Evolutionary conservation across 2,797 vertebrate species (phyloP), one percentile per base, ranked within the genome.

Genomic region (Centroberyx gerrardi): DNA sequence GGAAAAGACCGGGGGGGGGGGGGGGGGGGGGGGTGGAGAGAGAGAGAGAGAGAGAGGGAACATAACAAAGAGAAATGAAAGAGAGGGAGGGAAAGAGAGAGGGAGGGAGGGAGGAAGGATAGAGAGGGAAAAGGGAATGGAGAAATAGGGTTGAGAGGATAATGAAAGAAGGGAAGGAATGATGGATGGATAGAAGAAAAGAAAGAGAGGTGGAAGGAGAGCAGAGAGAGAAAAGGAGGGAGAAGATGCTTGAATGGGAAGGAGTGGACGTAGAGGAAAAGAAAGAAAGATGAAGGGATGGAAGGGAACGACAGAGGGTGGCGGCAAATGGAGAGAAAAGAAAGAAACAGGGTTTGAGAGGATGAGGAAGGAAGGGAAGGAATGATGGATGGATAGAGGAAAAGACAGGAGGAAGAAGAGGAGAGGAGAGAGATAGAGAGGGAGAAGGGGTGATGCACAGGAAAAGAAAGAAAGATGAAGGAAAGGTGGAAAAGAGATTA

Each of bases 51-150:
- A 29, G 28, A 44, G 15, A 13, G 33, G 46, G 7, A 36, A 36
- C 7, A 36, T 36, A 36, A 36, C 4, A 51, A 18, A 67, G 31
- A 64, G 40, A 53, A 61, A 69, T 29, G 67, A 60, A 53, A 2
- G n/a, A 36, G 14, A 48, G 9, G 8, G 18, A 17, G 18, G 17
- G 56, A 59, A 29, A 8, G 63, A n/a, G 33, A n/a, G 40, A 36
- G 55, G 38, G n/a, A 29, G 31, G 6, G 36, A 71, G n/a, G 12
- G 0, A 48, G 14, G 67, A 0, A 3, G 36, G 1, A 12, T 44
- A 22, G 18, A 49, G 2, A 1, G 8, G 3, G 7, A 27, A 5
- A 36, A 44, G 42, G 42, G 42, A 44, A 10, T 3, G 22, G 22
- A 22, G 22, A 22, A 22, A 22, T 22, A 22, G 22, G 22, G 22